These are phyloP conservation scores for Macrobrachium nipponense DNA, from an alignment of 1,140 invertebrate species.

Conservation along the genomic window DNA sequence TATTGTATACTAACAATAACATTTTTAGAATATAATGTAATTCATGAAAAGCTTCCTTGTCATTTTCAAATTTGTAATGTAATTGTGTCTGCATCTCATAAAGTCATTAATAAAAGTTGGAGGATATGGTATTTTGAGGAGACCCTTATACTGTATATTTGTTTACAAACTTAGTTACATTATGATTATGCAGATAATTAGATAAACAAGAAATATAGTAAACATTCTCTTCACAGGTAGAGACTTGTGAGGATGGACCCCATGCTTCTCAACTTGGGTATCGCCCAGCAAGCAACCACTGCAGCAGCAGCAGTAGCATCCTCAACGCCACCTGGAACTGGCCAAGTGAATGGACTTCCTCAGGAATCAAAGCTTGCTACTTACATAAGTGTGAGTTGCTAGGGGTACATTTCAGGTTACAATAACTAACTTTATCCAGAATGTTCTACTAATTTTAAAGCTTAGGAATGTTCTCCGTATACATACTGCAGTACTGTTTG, in stretches of 20 bases:
- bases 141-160: no score
- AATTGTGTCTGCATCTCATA: no score
- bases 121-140: no score
- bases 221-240: conserved; percentile 25
- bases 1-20: no score
- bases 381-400: conserved; percentile 74
- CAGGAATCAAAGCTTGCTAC: conserved; percentile 87
- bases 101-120: no score
- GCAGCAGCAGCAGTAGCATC: conserved; percentile 35
- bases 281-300: conserved; percentile 50
- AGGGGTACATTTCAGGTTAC: conserved; percentile 26
- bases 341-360: conserved; percentile 80
- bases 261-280: conserved; percentile 61
- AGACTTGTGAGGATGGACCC: conserved; percentile 58
- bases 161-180: no score
- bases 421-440: background rate
- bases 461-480: background rate
- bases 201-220: no score
- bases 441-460: background rate
- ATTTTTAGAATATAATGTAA: no score
- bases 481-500: background rate
- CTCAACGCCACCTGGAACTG: conserved; percentile 55
- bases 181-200: no score
- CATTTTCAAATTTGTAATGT: no score
- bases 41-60: no score